Percentiles rank a stretch among this genome's conserved stretches.
phyloP scores from a whole-genome alignment of 2,888 invertebrate genomes.

The Brachyptera putata region DNA sequence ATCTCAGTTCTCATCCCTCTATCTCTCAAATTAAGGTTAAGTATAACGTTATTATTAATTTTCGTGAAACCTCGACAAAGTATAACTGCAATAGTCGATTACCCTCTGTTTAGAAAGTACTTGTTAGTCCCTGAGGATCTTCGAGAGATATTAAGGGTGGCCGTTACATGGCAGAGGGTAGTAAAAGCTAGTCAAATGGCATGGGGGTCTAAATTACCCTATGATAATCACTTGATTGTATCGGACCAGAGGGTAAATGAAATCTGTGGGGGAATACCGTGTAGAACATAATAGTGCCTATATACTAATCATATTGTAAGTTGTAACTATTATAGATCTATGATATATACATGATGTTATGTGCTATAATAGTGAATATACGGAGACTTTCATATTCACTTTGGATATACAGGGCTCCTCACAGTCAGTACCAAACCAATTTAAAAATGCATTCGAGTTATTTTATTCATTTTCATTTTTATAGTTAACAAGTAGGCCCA shows the following conservation, averaged over 20 bases:
- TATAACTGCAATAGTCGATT: neutral
- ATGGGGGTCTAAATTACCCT: constrained; percentile 19
- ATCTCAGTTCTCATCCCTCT: no score
- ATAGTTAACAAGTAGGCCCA: no score
- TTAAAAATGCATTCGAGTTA: no score
- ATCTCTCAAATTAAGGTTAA: constrained; percentile 5
- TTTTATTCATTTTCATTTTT: no score
- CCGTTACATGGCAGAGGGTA: constrained; percentile 13
- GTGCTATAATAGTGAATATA: no score
- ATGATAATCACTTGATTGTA: constrained; percentile 24
- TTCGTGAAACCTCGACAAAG: constrained; percentile 9
- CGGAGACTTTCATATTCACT: no score
- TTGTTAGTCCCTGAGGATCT: constrained; percentile 17
- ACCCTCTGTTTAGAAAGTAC: constrained; percentile 3
- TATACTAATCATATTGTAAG: constrained; percentile 3
- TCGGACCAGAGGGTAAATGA: constrained; percentile 3
- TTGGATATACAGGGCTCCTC: no score
- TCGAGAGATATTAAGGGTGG: no score
- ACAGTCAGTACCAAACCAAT: no score
- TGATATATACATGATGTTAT: no score
- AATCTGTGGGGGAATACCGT: constrained; percentile 11
- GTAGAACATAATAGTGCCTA: constrained; percentile 2
- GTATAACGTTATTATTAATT: constrained; percentile 11
- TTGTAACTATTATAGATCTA: no score
- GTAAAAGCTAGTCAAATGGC: constrained; percentile 13